phyloP scores from a whole-genome alignment of 2,888 invertebrate species.

The Temnothorax rugatulus region DNA sequence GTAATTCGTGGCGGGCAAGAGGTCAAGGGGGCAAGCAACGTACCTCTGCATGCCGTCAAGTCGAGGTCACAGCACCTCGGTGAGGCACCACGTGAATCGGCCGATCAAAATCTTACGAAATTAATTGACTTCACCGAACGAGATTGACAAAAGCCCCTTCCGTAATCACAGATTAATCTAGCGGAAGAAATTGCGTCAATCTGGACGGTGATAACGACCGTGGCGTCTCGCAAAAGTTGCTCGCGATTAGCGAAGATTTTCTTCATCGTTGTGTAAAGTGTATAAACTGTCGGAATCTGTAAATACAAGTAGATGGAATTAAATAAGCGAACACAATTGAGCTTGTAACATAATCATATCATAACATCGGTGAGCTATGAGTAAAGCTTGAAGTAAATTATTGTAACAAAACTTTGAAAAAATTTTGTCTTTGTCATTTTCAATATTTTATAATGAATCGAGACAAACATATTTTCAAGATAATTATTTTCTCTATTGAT shows the following conservation, averaged over 20 bases:
- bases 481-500: not conserved
- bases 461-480: not conserved
- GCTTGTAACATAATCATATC: not conserved
- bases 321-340: not conserved
- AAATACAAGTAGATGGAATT: not conserved
- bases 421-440: not conserved
- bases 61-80: constrained; percentile 63
- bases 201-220: not conserved
- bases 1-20: constrained; percentile 77
- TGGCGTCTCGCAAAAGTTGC: not conserved
- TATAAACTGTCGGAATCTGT: not conserved
- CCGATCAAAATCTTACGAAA: constrained; percentile 66
- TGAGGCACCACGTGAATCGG: constrained; percentile 67
- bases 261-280: not conserved
- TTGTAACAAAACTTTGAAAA: not conserved
- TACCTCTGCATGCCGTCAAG: constrained; percentile 62
- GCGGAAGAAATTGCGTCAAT: not conserved
- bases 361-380: not conserved
- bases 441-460: not conserved
- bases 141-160: constrained; percentile 34
- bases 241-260: not conserved
- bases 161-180: too few species aligned
- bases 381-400: not conserved
- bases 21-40: constrained; percentile 71
- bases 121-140: constrained; percentile 67